Conservation (phyloP, 2,888 invertebrate species). For the Cerastoderma edule region DNA sequence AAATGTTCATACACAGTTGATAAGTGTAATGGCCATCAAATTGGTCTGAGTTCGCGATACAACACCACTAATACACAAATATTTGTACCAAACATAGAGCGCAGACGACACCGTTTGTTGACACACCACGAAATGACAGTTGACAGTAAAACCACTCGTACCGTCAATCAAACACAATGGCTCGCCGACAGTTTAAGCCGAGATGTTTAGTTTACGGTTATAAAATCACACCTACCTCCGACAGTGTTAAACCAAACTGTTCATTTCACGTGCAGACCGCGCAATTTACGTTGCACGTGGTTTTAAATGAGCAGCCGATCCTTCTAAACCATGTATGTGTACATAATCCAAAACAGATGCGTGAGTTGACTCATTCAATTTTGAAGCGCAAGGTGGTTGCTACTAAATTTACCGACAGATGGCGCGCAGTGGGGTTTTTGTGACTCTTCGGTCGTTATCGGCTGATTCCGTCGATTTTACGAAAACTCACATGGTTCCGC, state of each 20-base stretch:
- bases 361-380: constrained; percentile 31
- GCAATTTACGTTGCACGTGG: background rate
- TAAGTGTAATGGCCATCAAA: too few species aligned
- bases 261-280: background rate
- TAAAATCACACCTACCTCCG: background rate
- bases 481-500: constrained; percentile 21
- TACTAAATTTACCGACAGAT: constrained; percentile 18
- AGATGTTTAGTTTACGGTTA: background rate
- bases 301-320: background rate
- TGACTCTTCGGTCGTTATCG: constrained; percentile 8
- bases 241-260: background rate
- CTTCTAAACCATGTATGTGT: background rate
- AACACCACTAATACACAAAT: too few species aligned
- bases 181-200: background rate
- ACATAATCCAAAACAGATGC: constrained; percentile 25
- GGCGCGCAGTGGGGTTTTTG: constrained; percentile 7
- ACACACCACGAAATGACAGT: constrained; percentile 25
- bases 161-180: constrained; percentile 9
- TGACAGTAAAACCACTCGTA: constrained; percentile 9
- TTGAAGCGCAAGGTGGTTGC: constrained; percentile 17
- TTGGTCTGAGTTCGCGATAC: too few species aligned
- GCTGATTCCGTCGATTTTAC: constrained; percentile 8
- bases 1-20: too few species aligned
- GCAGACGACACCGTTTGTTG: too few species aligned
- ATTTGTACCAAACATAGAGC: too few species aligned